Base-by-base conservation (phyloP, 2,888 invertebrate species). In the Leucozona laternaria region DNA sequence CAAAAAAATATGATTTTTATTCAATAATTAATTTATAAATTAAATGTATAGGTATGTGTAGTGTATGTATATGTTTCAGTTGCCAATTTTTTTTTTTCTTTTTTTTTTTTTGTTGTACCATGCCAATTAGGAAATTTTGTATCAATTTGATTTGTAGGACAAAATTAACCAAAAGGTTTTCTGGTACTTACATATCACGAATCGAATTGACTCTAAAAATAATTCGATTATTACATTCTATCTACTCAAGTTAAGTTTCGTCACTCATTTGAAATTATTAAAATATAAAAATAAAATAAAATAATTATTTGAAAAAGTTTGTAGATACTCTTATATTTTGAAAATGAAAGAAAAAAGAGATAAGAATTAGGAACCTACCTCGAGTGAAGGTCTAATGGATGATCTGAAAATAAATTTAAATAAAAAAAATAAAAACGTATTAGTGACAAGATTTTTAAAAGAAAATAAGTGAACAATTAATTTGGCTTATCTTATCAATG, bases 121-220 rank as follows among this genome's bases (percentile, higher is more conserved):
- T 87, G 90, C 89, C 90, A 89, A 91, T 91, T 89, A 88, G 89
- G 88, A 85, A 89, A 89, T 88, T 88, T 88, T 86, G 79, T 89
- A 89, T 80, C 85, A 83, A 58, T 20, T 34, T 64, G 70, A 43
- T 79, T 22, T 43, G 4, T 43, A 88, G n/a, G n/a, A 77, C 68
- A 88, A 90, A 89, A 89, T 82, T 81, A 88, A 89, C 89, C 89
- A 89, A 88, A 88, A 81, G 88, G 89, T 89, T 88, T 37, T 66
- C 79, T 88, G 90, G 90, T 91, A 91, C 91, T 91, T 92, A 91
- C 91, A 91, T 89, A 78, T 79, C 79, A 4, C 90, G 88, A 60
- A 91, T 89, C 78, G 90, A 83, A 45, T 37, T 72, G 62, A 89
- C 75, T 81, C 89, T 88, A 79, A 37, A 57, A 58, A 53, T 48